phyloP scores from a whole-genome alignment of 2,888 invertebrate species.

The Hemicrepidius hirtus region DNA sequence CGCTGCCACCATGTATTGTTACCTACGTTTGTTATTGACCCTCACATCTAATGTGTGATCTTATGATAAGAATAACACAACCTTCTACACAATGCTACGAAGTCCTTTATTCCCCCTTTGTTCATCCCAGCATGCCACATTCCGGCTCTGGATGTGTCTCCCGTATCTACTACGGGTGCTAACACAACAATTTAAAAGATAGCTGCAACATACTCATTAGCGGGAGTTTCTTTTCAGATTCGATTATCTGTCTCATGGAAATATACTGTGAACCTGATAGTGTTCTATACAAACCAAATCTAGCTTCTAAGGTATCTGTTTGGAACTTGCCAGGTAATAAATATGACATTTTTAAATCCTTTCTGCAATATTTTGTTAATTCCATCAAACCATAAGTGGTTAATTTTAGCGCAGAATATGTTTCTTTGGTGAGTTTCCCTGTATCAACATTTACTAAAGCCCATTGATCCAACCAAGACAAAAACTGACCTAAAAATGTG shows the following conservation, averaged over 20 bases:
- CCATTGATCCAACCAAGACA: slow-evolving; percentile 13
- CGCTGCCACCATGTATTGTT: too few relatives aligned
- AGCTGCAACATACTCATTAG: not conserved
- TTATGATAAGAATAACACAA: too few relatives aligned
- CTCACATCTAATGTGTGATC: too few relatives aligned
- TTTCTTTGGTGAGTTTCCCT: slow-evolving; percentile 15
- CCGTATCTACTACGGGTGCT: too few relatives aligned
- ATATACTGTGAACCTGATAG: slow-evolving; percentile 14
- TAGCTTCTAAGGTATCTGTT: slow-evolving; percentile 7
- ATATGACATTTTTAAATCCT: slow-evolving; percentile 17
- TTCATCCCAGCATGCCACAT: too few relatives aligned
- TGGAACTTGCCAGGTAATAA: slow-evolving; percentile 14
- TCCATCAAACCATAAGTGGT: slow-evolving; percentile 15
- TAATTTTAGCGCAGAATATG: slow-evolving; percentile 7
- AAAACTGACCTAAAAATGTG: not conserved
- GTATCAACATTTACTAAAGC: not conserved
- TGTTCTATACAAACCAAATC: slow-evolving; percentile 17
- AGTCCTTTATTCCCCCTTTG: too few relatives aligned
- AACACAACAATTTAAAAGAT: too few relatives aligned
- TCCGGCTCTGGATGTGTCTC: too few relatives aligned
- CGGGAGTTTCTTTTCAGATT: slow-evolving; percentile 18
- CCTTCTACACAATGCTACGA: too few relatives aligned
- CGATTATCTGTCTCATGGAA: slow-evolving; percentile 20
- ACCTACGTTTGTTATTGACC: too few relatives aligned
- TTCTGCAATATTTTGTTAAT: slow-evolving; percentile 1